Evolutionary conservation across 2,888 invertebrate genomes (phyloP), one percentile per base, ranked within the genome.

Genomic region (Cynaeus angustus): DNA sequence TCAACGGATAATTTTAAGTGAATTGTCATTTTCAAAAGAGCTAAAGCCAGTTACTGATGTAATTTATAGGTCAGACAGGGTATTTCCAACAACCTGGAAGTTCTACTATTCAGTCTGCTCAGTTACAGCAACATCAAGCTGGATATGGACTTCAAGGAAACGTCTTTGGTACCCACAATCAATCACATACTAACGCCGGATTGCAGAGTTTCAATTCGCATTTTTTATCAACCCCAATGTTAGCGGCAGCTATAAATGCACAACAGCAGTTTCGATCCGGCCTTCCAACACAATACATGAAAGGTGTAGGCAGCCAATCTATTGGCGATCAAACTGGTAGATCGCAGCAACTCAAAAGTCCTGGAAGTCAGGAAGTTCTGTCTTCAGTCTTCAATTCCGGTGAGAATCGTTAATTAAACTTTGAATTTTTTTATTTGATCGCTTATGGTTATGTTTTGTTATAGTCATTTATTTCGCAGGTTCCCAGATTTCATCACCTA

Each of bases 251-350:
- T 67, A 83, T 86, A 33, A 88, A 89, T 70, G 88, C 89, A 5
- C 90, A 89, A 75, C 48, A 50, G 21, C 91, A 91, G 82, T 91
- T 88, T 83, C 88, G 90, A 66, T 90, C 89, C 78, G 88, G 89
- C 70, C 85, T 89, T 78, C 88, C 88, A 8, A 87, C 88, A 7
- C 78, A 79, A 50, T 85, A 84, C 74, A 80, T 85, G 79, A 85
- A 84, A 73, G 79, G 82, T 33, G 78, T 80, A 12, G 76, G 77
- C n/a, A 75, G 71, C 28, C 79, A 79, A 41, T 81, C 80, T 70
- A 80, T 83, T 71, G 81, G 79, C 58, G 83, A 83, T 45, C 82
- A 83, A 71, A 77, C 77, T 67, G 80, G 81, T 30, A 77, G 86
- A 62, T 83, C 84, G 64, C 88, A 88, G 79, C 89, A 88, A 80